These are phyloP conservation scores for Pararge aegeria DNA, from an alignment of 1,140 invertebrate genomes.

Conservation along the genomic window DNA sequence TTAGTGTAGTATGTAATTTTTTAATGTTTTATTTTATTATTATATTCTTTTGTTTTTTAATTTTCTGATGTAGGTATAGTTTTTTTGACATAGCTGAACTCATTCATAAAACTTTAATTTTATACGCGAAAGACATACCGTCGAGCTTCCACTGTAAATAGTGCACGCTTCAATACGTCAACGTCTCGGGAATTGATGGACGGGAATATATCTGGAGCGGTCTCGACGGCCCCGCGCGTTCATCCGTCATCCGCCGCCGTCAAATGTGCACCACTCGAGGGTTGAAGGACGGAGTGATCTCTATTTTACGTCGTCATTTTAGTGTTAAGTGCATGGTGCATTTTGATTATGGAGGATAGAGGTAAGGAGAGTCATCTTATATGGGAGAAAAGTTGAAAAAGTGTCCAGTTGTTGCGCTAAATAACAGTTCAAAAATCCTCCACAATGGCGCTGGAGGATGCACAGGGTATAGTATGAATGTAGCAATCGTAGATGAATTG, in stretches of 20 bases:
- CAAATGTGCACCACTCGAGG: conserved; percentile 30
- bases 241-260: conserved; percentile 61
- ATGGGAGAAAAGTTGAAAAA: too few relatives aligned
- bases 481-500: too few relatives aligned
- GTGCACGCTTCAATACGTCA: conserved; percentile 48
- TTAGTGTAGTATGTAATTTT: too few relatives aligned
- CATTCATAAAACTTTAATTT: background rate
- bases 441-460: too few relatives aligned
- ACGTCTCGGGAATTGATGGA: conserved; percentile 52
- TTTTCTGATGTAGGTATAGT: background rate
- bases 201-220: conserved; percentile 55
- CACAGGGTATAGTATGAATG: too few relatives aligned
- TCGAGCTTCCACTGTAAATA: background rate
- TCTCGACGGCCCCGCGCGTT: conserved; percentile 40
- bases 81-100: too few relatives aligned
- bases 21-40: too few relatives aligned
- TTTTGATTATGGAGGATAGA: background rate
- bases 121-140: background rate
- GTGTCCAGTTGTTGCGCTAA: too few relatives aligned
- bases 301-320: conserved; percentile 1
- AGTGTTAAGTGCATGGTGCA: background rate
- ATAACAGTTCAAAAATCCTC: too few relatives aligned
- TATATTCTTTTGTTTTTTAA: too few relatives aligned
- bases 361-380: too few relatives aligned
- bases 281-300: background rate